Percentiles rank a stretch among this genome's conserved stretches.
phyloP scores from a whole-genome alignment of 2,888 invertebrate genomes.

The Ophonus ardosiacus region DNA sequence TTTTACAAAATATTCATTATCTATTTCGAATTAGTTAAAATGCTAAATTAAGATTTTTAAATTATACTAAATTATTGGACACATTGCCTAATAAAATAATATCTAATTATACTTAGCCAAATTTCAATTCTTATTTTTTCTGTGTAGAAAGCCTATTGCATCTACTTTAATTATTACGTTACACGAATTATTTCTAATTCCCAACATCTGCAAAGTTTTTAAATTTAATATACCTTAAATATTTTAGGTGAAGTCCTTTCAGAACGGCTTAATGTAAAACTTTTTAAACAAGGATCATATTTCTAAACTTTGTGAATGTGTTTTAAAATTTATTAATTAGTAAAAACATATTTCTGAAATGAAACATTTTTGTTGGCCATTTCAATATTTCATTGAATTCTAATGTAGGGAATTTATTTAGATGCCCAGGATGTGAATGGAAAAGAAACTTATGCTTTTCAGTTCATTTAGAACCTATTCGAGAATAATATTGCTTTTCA shows the following conservation, averaged over 20 bases:
- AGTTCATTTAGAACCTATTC: conserved; percentile 1
- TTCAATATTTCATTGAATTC: conserved; percentile 28
- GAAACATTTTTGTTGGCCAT: conserved; percentile 18
- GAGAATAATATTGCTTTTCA: conserved; percentile 3
- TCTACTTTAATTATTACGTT: conserved; percentile 11
- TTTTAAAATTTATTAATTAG: conserved; percentile 45
- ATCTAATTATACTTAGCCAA: no score
- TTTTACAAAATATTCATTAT: no score
- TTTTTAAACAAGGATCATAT: conserved; percentile 12
- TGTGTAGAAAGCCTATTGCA: no score
- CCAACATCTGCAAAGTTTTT: not conserved
- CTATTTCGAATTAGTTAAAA: no score
- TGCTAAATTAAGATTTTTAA: no score
- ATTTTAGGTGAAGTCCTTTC: conserved; percentile 26
- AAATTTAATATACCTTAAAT: conserved; percentile 35
- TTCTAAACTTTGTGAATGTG: conserved; percentile 36
- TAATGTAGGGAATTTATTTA: conserved; percentile 3
- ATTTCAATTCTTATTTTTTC: no score
- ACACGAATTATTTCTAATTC: not conserved
- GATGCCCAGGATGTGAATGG: not conserved
- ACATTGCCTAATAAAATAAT: no score
- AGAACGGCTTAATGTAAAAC: conserved; percentile 22
- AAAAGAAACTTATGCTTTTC: not conserved
- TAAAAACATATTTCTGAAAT: conserved; percentile 34
- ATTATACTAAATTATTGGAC: no score